Evolutionary conservation across 2,797 vertebrate genomes (phyloP).

Genomic region (Spinus pinus): DNA sequence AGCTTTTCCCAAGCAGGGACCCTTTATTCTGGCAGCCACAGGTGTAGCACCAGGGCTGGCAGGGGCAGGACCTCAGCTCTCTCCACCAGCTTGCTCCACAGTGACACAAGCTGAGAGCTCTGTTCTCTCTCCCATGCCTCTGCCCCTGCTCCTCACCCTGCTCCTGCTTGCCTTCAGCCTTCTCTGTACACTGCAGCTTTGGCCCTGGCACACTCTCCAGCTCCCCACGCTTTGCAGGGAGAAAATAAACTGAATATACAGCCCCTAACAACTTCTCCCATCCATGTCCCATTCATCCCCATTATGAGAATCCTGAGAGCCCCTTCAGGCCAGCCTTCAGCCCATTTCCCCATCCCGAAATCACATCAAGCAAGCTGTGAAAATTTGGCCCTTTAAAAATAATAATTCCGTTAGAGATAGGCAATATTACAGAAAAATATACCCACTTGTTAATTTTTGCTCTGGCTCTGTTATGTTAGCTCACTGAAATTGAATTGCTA

Average conservation of each 20-base stretch:
- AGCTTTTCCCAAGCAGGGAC: background rate
- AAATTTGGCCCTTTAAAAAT: background rate
- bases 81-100: too few species aligned
- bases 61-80: background rate
- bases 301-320: background rate
- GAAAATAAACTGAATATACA: background rate
- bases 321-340: background rate
- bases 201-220: background rate
- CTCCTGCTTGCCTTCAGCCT: background rate
- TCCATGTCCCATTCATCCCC: background rate
- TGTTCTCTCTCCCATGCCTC: fast-evolving
- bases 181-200: background rate
- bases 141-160: background rate
- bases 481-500: constrained; percentile 74
- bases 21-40: background rate
- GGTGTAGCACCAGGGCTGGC: background rate
- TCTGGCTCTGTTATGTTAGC: constrained; percentile 60
- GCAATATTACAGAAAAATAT: constrained; percentile 31
- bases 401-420: background rate
- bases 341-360: background rate
- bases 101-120: background rate
- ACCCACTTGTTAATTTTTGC: constrained; percentile 65
- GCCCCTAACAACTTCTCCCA: background rate
- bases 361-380: background rate
- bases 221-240: background rate